Conservation (phyloP, 2,888 invertebrate species). For the Pseudococcus longispinus region DNA sequence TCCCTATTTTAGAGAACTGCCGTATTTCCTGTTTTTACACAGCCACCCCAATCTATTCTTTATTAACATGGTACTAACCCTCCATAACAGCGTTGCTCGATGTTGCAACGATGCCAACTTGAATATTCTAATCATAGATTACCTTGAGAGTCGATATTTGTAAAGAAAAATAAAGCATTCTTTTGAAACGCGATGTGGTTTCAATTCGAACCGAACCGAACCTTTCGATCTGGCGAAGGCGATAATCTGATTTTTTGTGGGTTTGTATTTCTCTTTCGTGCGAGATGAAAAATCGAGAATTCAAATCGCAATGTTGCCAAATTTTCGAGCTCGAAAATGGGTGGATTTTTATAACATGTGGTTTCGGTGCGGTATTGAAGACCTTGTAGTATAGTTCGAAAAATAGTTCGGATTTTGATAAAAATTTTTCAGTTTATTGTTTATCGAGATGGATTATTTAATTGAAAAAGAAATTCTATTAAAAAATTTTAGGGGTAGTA, state of each 20-base stretch:
- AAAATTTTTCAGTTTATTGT: too few species aligned
- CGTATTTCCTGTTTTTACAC: conserved; percentile 43
- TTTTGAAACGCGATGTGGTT: background rate
- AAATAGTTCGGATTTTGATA: too few species aligned
- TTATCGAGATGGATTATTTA: too few species aligned
- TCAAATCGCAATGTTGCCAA: background rate
- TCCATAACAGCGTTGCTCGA: conserved; percentile 38
- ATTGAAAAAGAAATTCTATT: too few species aligned
- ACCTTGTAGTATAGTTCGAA: too few species aligned
- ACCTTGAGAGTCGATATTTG: conserved; percentile 30
- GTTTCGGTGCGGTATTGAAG: background rate
- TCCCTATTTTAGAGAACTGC: conserved; percentile 41
- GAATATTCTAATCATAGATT: conserved; percentile 38
- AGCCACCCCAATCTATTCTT: conserved; percentile 52
- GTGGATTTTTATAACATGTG: background rate
- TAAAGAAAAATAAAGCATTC: conserved; percentile 2
- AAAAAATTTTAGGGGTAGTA: too few species aligned
- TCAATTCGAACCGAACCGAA: background rate
- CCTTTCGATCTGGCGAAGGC: background rate
- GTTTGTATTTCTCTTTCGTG: background rate
- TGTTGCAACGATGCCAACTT: conserved; percentile 40
- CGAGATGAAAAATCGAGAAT: background rate
- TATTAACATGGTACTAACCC: conserved; percentile 52
- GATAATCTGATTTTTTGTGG: background rate
- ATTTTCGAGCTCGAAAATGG: background rate